phyloP scores from a whole-genome alignment of 2,888 invertebrate species.

The Lithosia quadra region DNA sequence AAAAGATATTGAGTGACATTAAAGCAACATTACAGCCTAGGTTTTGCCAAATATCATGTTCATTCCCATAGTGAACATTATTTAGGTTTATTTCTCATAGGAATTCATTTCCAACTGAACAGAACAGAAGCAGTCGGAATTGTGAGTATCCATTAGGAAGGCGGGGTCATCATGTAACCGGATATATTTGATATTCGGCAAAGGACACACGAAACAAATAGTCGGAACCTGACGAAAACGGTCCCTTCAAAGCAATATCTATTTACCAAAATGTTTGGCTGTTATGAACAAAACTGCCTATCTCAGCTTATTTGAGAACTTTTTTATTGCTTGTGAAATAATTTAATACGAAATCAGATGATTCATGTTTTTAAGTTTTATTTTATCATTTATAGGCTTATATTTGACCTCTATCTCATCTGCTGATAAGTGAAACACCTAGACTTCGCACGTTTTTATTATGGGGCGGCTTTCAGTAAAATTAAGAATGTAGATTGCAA shows the following conservation, averaged over 20 bases:
- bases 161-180: conserved; percentile 21
- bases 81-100: conserved; percentile 1
- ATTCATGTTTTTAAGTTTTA: too few species aligned
- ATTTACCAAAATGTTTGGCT: conserved; percentile 8
- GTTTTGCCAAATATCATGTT: too few species aligned
- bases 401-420: not conserved
- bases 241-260: conserved; percentile 15
- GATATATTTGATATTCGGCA: conserved; percentile 26
- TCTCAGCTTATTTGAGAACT: not conserved
- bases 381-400: not conserved
- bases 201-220: conserved; percentile 21
- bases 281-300: conserved; percentile 5
- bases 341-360: not conserved
- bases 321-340: not conserved
- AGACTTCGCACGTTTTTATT: too few species aligned
- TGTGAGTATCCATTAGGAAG: conserved; percentile 19
- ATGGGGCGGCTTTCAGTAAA: too few species aligned
- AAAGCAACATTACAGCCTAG: not conserved
- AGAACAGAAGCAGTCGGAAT: conserved; percentile 1
- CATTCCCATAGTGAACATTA: not conserved
- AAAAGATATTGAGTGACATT: not conserved
- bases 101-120: not conserved
- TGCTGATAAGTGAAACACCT: not conserved
- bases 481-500: too few species aligned
- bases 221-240: conserved; percentile 13